Evolutionary conservation across 2,113 vertebrate genomes (phyloP), one percentile per base, ranked within the genome.

Genomic region (Lepidothrix coronata): DNA sequence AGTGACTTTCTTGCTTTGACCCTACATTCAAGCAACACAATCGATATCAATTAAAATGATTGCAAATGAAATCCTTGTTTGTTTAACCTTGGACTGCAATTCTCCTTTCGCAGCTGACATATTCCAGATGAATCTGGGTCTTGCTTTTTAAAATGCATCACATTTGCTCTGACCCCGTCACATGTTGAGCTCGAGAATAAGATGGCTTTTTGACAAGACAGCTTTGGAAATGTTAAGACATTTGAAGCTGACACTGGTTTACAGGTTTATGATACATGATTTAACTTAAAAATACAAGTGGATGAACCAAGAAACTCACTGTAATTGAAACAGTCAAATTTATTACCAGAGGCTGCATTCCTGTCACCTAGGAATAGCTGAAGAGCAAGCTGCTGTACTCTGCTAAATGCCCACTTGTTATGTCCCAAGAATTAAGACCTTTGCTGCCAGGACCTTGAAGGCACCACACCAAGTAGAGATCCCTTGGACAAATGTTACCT

Each of bases 1-100:
- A 89, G 68, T 48, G 55, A 62, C 91, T 84, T 84, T 72, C 51
- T 81, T 58, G 30, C 63, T 89, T 61, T 88, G 92, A 92, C 92
- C 91, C 57, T 48, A 63, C 54, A 72, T 71, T 66, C 85, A 94
- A 91, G 93, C 76, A 89, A 78, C 0, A 5, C 66, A 90, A 95
- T 96, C 95, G 84, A 92, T 96, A 96, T 58, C 95, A 96, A 95
- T 97, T 97, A 96, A 86, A 95, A 95, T 61, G 73, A 96, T 70
- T 92, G 92, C 94, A 95, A 95, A 91, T 75, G 11, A 97, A 95
- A 92, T 92, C 76, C 63, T 94, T 95, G 92, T 87, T 96, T 95
- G 92, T 93, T 94, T 94, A 97, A 97, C 92, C 96, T 95, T 86
- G 79, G 89, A 92, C 88, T 93, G 76, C 88, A 91, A 79, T 90